Conservation (phyloP, 35 echinoderm and acorn worm genomes). For the Ophioderma brevispina region DNA sequence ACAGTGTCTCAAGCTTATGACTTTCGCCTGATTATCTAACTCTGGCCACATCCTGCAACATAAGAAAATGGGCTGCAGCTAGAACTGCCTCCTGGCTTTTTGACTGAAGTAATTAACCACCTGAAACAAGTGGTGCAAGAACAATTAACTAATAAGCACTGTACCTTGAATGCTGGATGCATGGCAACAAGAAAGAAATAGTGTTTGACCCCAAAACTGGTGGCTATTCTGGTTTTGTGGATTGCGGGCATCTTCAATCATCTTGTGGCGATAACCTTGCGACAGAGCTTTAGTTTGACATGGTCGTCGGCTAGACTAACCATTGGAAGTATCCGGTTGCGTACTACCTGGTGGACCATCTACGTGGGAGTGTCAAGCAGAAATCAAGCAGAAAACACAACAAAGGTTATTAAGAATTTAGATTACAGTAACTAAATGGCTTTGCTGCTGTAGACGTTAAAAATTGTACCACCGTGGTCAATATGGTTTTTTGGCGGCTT, state of each 20-base stretch:
- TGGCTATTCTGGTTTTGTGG: constrained; percentile 56
- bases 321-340: too few species aligned
- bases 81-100: constrained; percentile 61
- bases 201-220: constrained; percentile 57
- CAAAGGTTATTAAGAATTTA: too few species aligned
- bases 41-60: constrained; percentile 63
- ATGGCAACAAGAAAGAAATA: constrained; percentile 67
- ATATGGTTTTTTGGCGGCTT: too few species aligned
- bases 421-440: too few species aligned
- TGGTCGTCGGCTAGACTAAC: too few species aligned
- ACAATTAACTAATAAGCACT: constrained; percentile 56
- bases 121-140: constrained; percentile 25
- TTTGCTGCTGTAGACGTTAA: too few species aligned
- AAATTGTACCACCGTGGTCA: too few species aligned
- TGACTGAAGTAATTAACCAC: constrained; percentile 47
- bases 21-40: constrained; percentile 24
- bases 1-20: constrained; percentile 50
- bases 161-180: constrained; percentile 60
- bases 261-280: too few species aligned
- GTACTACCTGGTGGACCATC: too few species aligned
- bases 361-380: too few species aligned
- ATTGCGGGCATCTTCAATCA: constrained; percentile 49
- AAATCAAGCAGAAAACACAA: too few species aligned
- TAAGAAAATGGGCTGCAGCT: constrained; percentile 51
- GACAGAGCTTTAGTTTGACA: too few species aligned